Base-by-base conservation (phyloP, 2,888 invertebrate genomes). In the Dicycla oo region DNA sequence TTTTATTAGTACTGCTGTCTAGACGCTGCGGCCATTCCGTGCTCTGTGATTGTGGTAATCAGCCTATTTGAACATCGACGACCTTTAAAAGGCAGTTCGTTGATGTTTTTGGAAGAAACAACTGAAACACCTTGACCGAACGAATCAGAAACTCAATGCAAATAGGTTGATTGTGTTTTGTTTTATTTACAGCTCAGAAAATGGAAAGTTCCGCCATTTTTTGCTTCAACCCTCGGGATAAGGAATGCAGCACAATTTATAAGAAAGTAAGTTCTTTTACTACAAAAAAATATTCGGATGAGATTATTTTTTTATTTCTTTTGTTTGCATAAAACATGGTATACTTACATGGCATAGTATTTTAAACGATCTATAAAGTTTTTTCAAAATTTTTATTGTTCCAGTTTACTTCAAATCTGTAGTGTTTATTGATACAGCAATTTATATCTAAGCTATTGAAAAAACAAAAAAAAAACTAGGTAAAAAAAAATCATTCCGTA, bases 121-220 rank as follows among this genome's bases (percentile, higher is more conserved):
- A 11, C 8, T 8, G 11, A 1, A 61, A 13, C 11, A 13, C 13
- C 8, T 61, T 4, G 18, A 63, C 2, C 2, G 1, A 23, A 26
- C 53, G 23, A 40, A n/a, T 34, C 26, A 3, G 18, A 43, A 38
- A 34, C 1, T 15, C 10, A 1, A 6, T 15, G 2, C 15, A 45
- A 34, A 53, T 26, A 34, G 2, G 0, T 6, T 70, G 3, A 58
- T 45, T 2, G 18, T 40, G 2, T 43, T 1, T 40, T 40, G 7
- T 65, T 70, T 63, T 53, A 13, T 40, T 53, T 74, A 51, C 92
- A 96, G 96, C 89, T 95, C 82, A 93, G 95, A 88, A 96, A 95
- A 92, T 96, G 96, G 95, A 96, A 95, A 82, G 92, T 96, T 38
- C 95, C 95, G 34, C 96, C 95, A 83, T 95, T 95, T 93, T 96